Conservation (phyloP, 2,888 invertebrate genomes). For the Agrilus cyanescens region DNA sequence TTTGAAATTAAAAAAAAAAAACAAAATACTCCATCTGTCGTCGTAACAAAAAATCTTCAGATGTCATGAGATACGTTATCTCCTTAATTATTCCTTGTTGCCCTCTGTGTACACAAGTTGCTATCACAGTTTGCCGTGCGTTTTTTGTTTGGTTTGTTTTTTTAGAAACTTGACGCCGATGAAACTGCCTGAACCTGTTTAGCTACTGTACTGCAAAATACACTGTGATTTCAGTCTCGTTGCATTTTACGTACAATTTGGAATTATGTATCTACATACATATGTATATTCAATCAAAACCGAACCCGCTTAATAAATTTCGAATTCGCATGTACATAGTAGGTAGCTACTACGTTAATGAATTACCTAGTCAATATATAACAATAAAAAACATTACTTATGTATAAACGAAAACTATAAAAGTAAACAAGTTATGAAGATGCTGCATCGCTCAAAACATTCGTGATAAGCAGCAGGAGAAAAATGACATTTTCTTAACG, state of each 20-base stretch:
- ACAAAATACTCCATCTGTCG: conserved; percentile 18
- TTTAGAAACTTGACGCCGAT: conserved; percentile 24
- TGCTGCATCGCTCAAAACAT: no score
- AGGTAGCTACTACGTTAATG: no score
- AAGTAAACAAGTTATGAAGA: no score
- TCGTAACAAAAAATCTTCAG: conserved; percentile 13
- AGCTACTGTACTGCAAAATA: conserved; percentile 19
- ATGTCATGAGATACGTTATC: conserved; percentile 24
- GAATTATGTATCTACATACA: no score
- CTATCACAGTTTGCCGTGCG: conserved; percentile 19
- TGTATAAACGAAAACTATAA: neutral
- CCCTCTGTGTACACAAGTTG: conserved; percentile 13
- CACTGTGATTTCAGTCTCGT: no score
- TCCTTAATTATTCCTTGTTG: conserved; percentile 29
- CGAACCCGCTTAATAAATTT: no score
- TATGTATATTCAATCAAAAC: no score
- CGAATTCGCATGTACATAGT: no score
- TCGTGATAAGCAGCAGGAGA: no score
- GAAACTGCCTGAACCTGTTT: conserved; percentile 32
- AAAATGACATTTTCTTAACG: no score
- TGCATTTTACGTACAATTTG: no score
- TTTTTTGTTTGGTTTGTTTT: conserved; percentile 22
- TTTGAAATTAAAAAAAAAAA: neutral
- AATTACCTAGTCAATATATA: no score
- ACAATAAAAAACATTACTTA: neutral